These are phyloP conservation scores for Rhorus exstirpatorius DNA, from an alignment of 2,888 invertebrate species.

Conservation along the genomic window DNA sequence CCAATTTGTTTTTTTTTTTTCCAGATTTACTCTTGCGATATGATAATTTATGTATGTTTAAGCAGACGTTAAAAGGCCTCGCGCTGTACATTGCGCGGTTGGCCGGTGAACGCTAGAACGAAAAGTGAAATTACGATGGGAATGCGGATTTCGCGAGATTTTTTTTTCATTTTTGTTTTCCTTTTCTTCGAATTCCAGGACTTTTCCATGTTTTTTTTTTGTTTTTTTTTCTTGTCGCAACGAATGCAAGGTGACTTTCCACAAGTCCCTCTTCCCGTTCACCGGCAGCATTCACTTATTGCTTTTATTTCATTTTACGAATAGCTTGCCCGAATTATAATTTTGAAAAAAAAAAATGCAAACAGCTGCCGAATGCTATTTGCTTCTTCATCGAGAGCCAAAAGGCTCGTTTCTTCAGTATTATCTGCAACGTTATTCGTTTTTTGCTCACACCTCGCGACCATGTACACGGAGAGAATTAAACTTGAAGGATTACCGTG, in stretches of 20 bases:
- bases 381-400: no score
- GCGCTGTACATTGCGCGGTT: no score
- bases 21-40: constrained; percentile 72
- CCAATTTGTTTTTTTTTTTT: constrained; percentile 79
- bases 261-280: constrained; percentile 1
- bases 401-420: no score
- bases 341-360: no score
- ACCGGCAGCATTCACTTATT: constrained; percentile 6
- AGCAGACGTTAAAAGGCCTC: no score
- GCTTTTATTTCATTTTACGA: background rate
- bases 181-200: constrained; percentile 3
- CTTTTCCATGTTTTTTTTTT: background rate
- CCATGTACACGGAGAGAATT: no score
- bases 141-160: constrained; percentile 2
- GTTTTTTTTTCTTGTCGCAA: constrained; percentile 27
- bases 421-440: no score
- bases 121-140: constrained; percentile 13
- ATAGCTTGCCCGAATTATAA: no score
- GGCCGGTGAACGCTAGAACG: constrained; percentile 5
- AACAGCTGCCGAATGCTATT: no score
- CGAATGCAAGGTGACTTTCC: constrained; percentile 30
- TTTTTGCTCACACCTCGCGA: no score
- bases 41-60: constrained; percentile 22
- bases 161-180: constrained; percentile 58
- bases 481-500: background rate